Conservation (phyloP, 2,888 invertebrate species). For the Drosophila bunnanda region DNA sequence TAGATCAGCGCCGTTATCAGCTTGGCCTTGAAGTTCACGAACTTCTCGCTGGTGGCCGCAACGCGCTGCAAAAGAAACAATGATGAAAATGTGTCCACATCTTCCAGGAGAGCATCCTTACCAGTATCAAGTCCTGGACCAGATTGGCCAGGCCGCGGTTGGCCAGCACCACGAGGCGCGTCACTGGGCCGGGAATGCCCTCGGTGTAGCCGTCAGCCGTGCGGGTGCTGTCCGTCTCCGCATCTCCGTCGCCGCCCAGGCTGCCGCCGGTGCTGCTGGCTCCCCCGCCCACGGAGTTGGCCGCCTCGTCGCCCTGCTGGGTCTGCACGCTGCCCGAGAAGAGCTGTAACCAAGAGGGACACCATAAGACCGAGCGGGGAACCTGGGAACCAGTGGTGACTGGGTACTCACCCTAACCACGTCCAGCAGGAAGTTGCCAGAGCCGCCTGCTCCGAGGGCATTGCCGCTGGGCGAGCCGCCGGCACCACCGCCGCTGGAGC, state of each 20-base stretch:
- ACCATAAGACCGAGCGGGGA: background rate
- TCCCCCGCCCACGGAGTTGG: slow-evolving; percentile 84
- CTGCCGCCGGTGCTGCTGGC: slow-evolving; percentile 65
- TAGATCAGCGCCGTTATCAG: slow-evolving; percentile 95
- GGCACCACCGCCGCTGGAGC: slow-evolving; percentile 69
- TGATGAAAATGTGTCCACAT: fast-evolving
- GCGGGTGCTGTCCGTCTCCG: slow-evolving; percentile 86
- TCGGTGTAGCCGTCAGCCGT: slow-evolving; percentile 89
- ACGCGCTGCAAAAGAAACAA: slow-evolving; percentile 87
- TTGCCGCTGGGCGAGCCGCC: slow-evolving; percentile 85
- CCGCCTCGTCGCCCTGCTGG: slow-evolving; percentile 86
- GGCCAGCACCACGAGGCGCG: slow-evolving; percentile 93
- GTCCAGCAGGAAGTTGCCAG: slow-evolving; percentile 95
- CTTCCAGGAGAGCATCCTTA: slow-evolving; percentile 85
- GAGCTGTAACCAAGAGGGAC: slow-evolving; percentile 88
- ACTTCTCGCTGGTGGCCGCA: slow-evolving; percentile 95
- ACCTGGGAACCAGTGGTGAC: fast-evolving
- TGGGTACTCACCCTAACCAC: slow-evolving; percentile 91
- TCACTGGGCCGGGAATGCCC: slow-evolving; percentile 94
- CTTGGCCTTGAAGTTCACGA: slow-evolving; percentile 97
- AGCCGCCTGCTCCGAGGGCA: slow-evolving; percentile 88
- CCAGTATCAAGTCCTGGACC: slow-evolving; percentile 94
- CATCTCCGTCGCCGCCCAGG: slow-evolving; percentile 84
- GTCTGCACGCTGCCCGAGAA: slow-evolving; percentile 91
- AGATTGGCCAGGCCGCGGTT: slow-evolving; percentile 94